Percentiles rank a stretch among this genome's conserved stretches.
Evolutionary conservation across 2,888 invertebrate species (phyloP).

Genomic region (Lithophane leautieri): DNA sequence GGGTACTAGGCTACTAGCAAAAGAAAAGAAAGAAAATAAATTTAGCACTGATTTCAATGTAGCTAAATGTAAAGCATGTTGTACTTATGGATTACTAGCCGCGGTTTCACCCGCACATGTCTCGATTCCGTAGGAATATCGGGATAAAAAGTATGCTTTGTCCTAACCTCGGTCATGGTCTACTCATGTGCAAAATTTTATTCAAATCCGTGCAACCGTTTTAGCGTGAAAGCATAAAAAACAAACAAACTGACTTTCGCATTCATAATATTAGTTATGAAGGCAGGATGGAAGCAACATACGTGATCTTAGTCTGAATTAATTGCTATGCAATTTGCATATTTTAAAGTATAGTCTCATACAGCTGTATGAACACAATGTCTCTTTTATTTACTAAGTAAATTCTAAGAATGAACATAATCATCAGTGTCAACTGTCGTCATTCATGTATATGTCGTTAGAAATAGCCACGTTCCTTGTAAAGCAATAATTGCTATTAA

Average conservation of each 20-base stretch:
- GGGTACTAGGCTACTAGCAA: fast-evolving
- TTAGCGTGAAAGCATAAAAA: too few species aligned
- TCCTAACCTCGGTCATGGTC: too few species aligned
- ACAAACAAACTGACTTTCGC: too few species aligned
- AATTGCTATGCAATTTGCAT: neutral
- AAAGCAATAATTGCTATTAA: conserved; percentile 51
- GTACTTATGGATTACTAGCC: too few species aligned
- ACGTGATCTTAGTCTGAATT: neutral
- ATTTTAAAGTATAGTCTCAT: conserved; percentile 13
- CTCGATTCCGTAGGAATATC: too few species aligned
- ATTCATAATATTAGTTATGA: too few species aligned
- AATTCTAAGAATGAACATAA: conserved; percentile 4
- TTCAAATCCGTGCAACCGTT: too few species aligned
- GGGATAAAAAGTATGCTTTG: too few species aligned
- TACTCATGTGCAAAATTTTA: too few species aligned
- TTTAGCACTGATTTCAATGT: neutral
- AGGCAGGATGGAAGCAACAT: neutral
- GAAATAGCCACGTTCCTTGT: conserved; percentile 37
- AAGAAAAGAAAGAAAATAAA: too few species aligned
- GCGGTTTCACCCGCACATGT: too few species aligned
- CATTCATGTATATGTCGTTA: neutral
- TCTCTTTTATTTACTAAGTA: conserved; percentile 1
- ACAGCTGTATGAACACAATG: conserved; percentile 9
- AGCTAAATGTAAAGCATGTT: neutral
- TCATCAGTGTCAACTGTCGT: conserved; percentile 11